Percentiles rank a stretch among this genome's conserved stretches.
Conservation (phyloP, 1,140 invertebrate species). For the Ceratina calcarata region DNA sequence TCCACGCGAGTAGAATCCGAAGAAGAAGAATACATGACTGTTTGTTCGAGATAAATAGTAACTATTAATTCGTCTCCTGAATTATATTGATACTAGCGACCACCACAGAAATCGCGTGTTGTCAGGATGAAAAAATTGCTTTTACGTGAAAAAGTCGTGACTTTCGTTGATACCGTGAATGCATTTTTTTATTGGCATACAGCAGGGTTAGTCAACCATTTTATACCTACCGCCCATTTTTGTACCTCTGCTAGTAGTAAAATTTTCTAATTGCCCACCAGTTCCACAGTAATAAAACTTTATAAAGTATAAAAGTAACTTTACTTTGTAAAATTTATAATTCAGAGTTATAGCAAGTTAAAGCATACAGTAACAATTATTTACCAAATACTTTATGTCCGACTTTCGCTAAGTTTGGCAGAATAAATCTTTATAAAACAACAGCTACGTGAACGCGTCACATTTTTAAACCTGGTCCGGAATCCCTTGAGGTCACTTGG, state of each 20-base stretch:
- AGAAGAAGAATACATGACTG: neutral
- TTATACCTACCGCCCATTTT: neutral
- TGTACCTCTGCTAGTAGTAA: neutral
- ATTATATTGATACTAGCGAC: neutral
- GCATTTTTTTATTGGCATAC: no score
- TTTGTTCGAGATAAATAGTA: slow-evolving; percentile 28
- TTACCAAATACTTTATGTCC: neutral
- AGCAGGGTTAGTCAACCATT: neutral
- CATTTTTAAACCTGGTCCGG: no score
- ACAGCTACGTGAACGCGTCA: neutral
- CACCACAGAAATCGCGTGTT: neutral
- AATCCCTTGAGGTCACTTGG: no score
- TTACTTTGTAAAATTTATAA: slow-evolving; percentile 7
- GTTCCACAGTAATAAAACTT: neutral
- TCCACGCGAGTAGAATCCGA: neutral
- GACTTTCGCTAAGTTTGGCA: slow-evolving; percentile 1
- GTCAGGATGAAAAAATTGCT: neutral
- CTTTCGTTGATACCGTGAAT: no score
- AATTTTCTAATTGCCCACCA: neutral
- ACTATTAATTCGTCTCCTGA: neutral
- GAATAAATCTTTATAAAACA: neutral
- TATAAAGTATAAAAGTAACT: neutral
- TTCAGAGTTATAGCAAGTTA: slow-evolving; percentile 2
- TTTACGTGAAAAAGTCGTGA: neutral
- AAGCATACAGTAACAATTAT: neutral